A percentile compares a stretch with the other conserved stretches of the same genome.
Conservation (phyloP, 2,797 vertebrate species). For the Antennarius maculatus region DNA sequence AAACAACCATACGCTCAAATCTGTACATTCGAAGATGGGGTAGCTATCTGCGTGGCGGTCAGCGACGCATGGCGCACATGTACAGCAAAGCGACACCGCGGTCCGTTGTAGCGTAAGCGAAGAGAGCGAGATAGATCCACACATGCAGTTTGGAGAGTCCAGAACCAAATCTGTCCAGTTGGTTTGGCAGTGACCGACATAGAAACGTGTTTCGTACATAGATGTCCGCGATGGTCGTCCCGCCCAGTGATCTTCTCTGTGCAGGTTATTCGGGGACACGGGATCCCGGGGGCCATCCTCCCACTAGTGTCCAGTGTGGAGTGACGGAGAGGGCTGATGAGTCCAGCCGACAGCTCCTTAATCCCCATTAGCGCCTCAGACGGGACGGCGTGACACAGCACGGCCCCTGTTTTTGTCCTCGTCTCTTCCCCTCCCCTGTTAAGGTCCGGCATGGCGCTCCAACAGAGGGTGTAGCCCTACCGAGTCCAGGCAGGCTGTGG, state of each 20-base stretch:
- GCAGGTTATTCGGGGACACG: conserved; percentile 41
- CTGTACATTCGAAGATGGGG: conserved; percentile 73
- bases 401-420: conserved; percentile 39
- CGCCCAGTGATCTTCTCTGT: conserved; percentile 48
- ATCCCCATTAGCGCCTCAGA: conserved; percentile 68
- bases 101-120: conserved; percentile 67
- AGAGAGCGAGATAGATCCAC: conserved; percentile 71
- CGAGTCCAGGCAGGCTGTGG: conserved; percentile 55
- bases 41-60: conserved; percentile 42
- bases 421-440: conserved; percentile 48
- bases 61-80: conserved; percentile 64
- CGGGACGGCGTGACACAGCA: conserved; percentile 51
- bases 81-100: conserved; percentile 71
- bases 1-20: conserved; percentile 58
- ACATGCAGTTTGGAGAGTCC: conserved; percentile 78
- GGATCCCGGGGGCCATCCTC: conserved; percentile 40
- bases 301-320: conserved; percentile 42
- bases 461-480: conserved; percentile 42
- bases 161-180: conserved; percentile 68
- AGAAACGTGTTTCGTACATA: conserved; percentile 65
- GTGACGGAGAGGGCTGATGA: conserved; percentile 57
- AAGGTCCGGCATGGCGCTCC: conserved; percentile 38
- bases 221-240: conserved; percentile 39
- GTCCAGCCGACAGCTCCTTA: conserved; percentile 67
- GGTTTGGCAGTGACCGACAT: conserved; percentile 80